A percentile compares a stretch with the other conserved stretches of the same genome.
phyloP scores from a whole-genome alignment of 2,888 invertebrate genomes.

The Apamea crenata region DNA sequence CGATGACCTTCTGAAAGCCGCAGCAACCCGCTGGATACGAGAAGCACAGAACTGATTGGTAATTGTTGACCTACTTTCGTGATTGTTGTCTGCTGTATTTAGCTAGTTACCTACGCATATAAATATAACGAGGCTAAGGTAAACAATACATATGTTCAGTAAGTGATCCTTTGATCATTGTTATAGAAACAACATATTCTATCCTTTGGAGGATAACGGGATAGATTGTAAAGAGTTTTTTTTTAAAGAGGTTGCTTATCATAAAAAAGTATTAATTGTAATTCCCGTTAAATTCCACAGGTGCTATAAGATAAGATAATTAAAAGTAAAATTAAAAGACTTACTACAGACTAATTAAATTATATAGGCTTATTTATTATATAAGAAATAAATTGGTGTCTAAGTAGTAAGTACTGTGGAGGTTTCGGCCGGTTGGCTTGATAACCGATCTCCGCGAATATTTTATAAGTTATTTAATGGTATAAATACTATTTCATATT shows the following conservation, averaged over 20 bases:
- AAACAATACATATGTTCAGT: constrained; percentile 13
- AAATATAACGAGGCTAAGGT: constrained; percentile 9
- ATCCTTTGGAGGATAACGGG: background rate
- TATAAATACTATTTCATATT: too few relatives aligned
- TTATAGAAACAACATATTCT: background rate
- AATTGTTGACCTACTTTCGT: constrained; percentile 34
- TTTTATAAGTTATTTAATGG: too few relatives aligned
- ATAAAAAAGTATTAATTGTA: background rate
- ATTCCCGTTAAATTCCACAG: background rate
- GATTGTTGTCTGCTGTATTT: constrained; percentile 30
- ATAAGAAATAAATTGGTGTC: background rate
- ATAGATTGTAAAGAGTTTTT: background rate
- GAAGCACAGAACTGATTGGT: background rate
- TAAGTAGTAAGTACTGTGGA: background rate
- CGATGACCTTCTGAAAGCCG: background rate
- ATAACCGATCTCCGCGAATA: too few relatives aligned
- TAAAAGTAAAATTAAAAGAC: too few relatives aligned
- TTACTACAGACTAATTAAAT: too few relatives aligned
- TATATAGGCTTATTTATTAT: too few relatives aligned
- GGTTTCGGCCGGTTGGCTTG: too few relatives aligned
- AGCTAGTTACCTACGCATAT: constrained; percentile 27
- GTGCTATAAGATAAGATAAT: background rate
- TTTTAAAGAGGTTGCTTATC: background rate
- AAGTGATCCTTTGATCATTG: background rate
- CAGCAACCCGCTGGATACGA: background rate